Evolutionary conservation across 1,140 invertebrate species (phyloP).

Genomic region (Aplysia californica): DNA sequence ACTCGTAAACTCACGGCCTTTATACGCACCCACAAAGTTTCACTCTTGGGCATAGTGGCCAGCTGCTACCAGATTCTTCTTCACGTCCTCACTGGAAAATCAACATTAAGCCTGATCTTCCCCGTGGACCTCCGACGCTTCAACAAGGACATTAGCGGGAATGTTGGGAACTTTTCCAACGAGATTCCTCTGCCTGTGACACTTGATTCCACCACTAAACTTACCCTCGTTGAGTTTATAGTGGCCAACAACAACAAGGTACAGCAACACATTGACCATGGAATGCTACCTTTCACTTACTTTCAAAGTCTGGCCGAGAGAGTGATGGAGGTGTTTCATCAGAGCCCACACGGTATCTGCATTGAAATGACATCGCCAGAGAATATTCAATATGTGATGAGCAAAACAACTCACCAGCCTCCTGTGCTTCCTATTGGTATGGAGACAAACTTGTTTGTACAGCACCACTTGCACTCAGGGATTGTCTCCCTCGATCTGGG

Average conservation of each 20-base stretch:
- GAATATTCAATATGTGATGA: neutral
- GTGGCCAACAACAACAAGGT: conserved; percentile 25
- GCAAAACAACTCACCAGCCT: neutral
- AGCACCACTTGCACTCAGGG: conserved; percentile 13
- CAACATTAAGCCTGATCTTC: conserved; percentile 19
- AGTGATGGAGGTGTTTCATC: conserved; percentile 18
- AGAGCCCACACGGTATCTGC: conserved; percentile 24
- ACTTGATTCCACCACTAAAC: conserved; percentile 5
- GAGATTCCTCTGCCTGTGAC: conserved; percentile 26
- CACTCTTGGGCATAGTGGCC: conserved; percentile 11
- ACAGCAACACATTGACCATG: conserved; percentile 31
- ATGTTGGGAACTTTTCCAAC: conserved; percentile 30
- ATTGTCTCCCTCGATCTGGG: conserved; percentile 15
- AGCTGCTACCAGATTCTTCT: conserved; percentile 22
- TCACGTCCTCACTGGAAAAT: conserved; percentile 26
- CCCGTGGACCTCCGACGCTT: conserved; percentile 24
- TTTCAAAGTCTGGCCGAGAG: conserved; percentile 29
- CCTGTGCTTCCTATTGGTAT: conserved; percentile 5
- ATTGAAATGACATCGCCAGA: conserved; percentile 13
- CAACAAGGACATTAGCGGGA: conserved; percentile 7
- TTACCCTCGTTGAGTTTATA: conserved; percentile 27
- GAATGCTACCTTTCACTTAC: conserved; percentile 27
- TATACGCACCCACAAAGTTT: conserved; percentile 15
- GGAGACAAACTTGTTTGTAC: conserved; percentile 28
- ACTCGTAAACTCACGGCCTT: conserved; percentile 14